Conservation (phyloP, 2,797 vertebrate genomes). For the Lutjanus campechanus region DNA sequence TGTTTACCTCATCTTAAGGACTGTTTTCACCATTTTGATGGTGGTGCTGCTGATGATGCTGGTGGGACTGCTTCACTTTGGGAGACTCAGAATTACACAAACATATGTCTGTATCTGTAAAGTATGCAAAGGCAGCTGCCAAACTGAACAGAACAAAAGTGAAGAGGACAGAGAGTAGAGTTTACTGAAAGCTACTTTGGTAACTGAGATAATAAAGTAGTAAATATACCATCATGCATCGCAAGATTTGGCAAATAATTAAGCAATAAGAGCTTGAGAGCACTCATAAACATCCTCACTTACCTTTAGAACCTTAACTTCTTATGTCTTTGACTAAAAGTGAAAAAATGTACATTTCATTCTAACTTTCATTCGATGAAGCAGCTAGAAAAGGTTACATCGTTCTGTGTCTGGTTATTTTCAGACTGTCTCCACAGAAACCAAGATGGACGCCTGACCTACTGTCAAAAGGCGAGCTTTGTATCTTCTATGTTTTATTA, state of each 20-base stretch:
- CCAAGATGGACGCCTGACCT: neutral
- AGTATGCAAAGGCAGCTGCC: neutral
- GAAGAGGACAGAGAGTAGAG: neutral
- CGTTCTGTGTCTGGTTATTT: neutral
- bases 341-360: too few species aligned
- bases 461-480: neutral
- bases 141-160: neutral
- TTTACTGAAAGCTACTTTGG: neutral
- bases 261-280: too few species aligned
- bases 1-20: neutral
- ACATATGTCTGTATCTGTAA: neutral
- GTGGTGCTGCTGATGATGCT: conserved; percentile 9
- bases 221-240: too few species aligned
- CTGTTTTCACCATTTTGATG: neutral
- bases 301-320: too few species aligned
- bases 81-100: neutral
- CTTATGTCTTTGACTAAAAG: too few species aligned
- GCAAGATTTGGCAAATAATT: too few species aligned
- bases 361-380: neutral
- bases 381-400: too few species aligned
- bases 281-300: too few species aligned
- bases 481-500: neutral
- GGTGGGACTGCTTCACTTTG: neutral
- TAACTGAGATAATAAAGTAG: too few species aligned
- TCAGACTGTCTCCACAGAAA: neutral